phyloP scores from a whole-genome alignment of 2,113 vertebrate genomes.

The Alethe castanea region DNA sequence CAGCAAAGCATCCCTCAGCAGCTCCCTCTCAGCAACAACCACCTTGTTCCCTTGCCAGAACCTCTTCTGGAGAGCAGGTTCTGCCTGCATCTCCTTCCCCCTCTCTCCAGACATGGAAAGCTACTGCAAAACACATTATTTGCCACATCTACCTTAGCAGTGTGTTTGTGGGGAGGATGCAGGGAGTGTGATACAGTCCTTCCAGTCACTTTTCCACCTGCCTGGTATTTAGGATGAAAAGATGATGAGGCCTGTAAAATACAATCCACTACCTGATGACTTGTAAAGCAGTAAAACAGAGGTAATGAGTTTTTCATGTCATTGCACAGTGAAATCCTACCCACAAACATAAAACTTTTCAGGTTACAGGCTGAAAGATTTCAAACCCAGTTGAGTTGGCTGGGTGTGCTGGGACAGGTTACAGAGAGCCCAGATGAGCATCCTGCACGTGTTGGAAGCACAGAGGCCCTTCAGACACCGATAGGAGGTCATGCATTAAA shows the following conservation, averaged over 20 bases:
- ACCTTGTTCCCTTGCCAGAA: fast-evolving
- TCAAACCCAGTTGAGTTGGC: not conserved
- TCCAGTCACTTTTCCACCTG: not conserved
- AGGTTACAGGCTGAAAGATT: not conserved
- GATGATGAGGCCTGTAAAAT: not conserved
- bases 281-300: conserved; percentile 7
- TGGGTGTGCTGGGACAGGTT: not conserved
- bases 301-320: conserved; percentile 15
- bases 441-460: not conserved
- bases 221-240: not conserved
- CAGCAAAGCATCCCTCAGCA: not conserved
- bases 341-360: not conserved
- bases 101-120: not conserved
- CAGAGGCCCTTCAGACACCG: not conserved
- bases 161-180: not conserved
- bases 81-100: not conserved
- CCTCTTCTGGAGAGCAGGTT: not conserved
- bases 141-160: not conserved
- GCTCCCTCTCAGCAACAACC: not conserved
- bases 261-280: not conserved
- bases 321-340: conserved; percentile 3
- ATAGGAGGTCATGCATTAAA: not conserved
- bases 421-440: not conserved
- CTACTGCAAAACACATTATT: not conserved
- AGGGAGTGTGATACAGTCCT: not conserved